Evolutionary conservation across 2,797 vertebrate species (phyloP), one percentile per base, ranked within the genome.

Genomic region (Halcyon leucocephala): DNA sequence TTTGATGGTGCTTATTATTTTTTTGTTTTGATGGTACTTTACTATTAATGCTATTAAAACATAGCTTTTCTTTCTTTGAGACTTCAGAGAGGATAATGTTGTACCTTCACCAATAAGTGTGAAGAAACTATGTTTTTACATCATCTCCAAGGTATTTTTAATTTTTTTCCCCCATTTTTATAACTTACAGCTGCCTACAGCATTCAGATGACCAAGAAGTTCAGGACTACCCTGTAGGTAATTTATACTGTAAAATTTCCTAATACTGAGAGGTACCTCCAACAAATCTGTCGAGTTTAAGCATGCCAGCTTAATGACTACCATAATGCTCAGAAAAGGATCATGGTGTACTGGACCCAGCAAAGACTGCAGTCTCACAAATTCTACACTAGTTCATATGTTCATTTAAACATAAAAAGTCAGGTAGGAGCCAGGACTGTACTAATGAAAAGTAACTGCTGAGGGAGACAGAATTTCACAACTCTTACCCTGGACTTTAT

Each of bases 401-500:
- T 18, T 5, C 12, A 52, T 42, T 91, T 61, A 58, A 60, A 80
- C 4, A 65, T 46, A 46, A 49, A 73, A 65, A 71, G 28, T 17
- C n/a, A 65, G 14, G 9, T 6, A 82, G 14, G 26, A 74, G 21
- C 31, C 20, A 83, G 74, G 33, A 61, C 10, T 7, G 3, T 4
- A 69, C 8, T 51, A 18, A 69, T 39, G 24, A 25, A 79, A 85
- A 86, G 26, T 10, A 85, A 62, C n/a, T 57, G 22, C 15, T 10
- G 9, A 87, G 31, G 60, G 2, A 89, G 29, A 54, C 6, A 55
- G 8, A 67, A 25, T 80, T 92, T 72, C 49, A 74, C 33, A 88
- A 0, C 6, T 49, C 98, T 98, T 98, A 99, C 99, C 99, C 6
- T 98, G 98, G 55, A 98, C 82, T 78, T 99, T 98, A 94, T 98